Percentiles rank a stretch among this genome's conserved stretches.
phyloP scores from a whole-genome alignment of 2,888 invertebrate species.

The Macropis europaea region DNA sequence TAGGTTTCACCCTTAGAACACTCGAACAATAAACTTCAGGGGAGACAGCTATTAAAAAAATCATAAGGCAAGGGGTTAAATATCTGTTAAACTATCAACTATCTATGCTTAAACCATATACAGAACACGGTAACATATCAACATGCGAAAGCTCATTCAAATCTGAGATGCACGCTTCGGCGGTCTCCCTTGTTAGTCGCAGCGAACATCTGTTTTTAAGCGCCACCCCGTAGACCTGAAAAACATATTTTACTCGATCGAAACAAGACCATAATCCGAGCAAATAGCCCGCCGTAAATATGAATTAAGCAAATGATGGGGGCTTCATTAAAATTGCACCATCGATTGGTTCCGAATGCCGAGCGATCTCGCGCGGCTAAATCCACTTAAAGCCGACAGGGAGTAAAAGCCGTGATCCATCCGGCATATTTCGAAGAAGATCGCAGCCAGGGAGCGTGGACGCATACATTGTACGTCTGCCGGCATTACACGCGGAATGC shows the following conservation, averaged over 20 bases:
- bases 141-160: no score
- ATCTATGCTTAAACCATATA: no score
- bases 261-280: constrained; percentile 23
- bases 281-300: constrained; percentile 35
- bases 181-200: no score
- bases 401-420: constrained; percentile 9
- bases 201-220: no score
- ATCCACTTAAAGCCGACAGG: constrained; percentile 37
- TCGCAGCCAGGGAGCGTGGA: neutral
- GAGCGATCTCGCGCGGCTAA: constrained; percentile 32
- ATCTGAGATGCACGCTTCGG: no score
- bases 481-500: neutral
- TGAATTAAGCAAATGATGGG: constrained; percentile 48
- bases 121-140: no score
- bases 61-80: no score
- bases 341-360: constrained; percentile 47
- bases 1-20: no score
- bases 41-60: no score
- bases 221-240: neutral
- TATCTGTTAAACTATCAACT: no score
- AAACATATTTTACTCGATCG: constrained; percentile 15
- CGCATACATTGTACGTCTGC: constrained; percentile 11
- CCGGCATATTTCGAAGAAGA: constrained; percentile 22
- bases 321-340: constrained; percentile 51
- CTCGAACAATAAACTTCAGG: no score